Evolutionary conservation across 2,113 vertebrate species (phyloP).

Genomic region (Tragelaphus strepsiceros): DNA sequence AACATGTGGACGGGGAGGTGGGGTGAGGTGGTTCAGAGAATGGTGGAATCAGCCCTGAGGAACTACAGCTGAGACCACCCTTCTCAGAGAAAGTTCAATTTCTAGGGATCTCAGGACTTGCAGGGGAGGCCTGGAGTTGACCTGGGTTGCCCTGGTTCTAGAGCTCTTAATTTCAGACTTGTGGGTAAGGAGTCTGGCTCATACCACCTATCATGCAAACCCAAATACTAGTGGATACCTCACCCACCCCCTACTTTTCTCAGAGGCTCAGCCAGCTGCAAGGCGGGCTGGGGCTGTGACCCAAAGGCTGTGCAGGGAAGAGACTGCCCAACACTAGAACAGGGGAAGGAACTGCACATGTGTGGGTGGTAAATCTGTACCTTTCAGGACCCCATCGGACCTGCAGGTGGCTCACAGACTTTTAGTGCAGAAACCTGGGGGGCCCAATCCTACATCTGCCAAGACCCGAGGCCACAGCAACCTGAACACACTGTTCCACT

Average conservation of each 20-base stretch:
- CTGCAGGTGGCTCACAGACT: neutral
- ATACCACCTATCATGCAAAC: neutral
- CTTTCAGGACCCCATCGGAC: neutral
- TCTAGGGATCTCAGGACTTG: neutral
- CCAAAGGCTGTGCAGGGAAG: neutral
- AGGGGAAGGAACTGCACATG: neutral
- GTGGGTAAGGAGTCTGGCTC: neutral
- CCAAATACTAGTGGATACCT: neutral
- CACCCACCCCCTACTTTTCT: neutral
- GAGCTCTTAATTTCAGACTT: neutral
- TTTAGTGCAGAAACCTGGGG: neutral
- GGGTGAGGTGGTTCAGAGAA: neutral
- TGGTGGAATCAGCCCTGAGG: neutral
- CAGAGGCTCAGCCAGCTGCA: neutral
- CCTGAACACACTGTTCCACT: neutral
- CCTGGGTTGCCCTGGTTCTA: neutral
- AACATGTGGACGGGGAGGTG: neutral
- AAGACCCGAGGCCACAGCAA: neutral
- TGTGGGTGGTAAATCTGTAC: neutral
- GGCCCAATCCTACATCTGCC: neutral
- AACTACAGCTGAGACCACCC: neutral
- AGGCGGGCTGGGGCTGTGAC: neutral
- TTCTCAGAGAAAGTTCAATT: neutral
- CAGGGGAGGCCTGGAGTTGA: neutral
- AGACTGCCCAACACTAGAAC: neutral